Evolutionary conservation across 1,140 invertebrate genomes (phyloP).

Genomic region (Archivesica marissinica): DNA sequence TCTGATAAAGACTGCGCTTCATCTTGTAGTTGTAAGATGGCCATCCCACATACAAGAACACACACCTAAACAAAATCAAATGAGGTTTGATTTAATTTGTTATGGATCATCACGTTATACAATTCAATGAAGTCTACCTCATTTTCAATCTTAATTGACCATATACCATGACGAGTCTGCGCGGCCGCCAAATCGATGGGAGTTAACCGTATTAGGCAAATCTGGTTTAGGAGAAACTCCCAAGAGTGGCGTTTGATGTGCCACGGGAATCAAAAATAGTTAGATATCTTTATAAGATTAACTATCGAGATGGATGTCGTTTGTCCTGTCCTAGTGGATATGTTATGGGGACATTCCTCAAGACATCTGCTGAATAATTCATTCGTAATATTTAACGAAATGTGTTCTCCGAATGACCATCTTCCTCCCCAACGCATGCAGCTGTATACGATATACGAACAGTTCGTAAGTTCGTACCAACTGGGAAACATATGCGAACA

Average conservation of each 20-base stretch:
- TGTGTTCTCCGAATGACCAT: no score
- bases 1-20: no score
- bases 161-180: slow-evolving; percentile 3
- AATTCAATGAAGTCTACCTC: not conserved
- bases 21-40: no score
- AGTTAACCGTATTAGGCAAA: slow-evolving; percentile 5
- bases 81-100: not conserved
- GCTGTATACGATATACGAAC: no score
- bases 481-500: no score
- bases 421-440: no score
- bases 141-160: not conserved
- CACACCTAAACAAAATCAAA: no score
- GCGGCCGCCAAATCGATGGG: not conserved
- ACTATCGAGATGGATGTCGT: not conserved
- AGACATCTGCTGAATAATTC: slow-evolving; percentile 9
- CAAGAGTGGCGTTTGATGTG: not conserved
- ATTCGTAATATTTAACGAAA: no score
- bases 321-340: not conserved
- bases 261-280: slow-evolving; percentile 1
- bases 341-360: not conserved
- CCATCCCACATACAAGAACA: no score
- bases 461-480: no score
- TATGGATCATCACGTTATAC: not conserved
- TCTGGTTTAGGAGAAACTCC: not conserved
- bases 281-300: slow-evolving; percentile 22